Conservation (phyloP, 2,113 vertebrate species). For the Xiphophorus couchianus region DNA sequence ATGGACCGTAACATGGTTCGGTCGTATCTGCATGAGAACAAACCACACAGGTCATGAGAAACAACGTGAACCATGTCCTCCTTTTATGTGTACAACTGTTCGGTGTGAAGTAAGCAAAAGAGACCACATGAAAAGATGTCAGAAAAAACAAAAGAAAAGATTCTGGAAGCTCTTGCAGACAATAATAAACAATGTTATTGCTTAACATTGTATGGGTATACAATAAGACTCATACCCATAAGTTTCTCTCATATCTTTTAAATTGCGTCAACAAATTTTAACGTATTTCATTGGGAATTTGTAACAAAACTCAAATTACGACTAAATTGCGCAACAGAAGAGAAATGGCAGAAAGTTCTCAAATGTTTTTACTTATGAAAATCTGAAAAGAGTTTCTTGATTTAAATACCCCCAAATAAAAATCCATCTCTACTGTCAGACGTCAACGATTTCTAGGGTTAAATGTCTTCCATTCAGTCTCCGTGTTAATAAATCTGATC, state of each 20-base stretch:
- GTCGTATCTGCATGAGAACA: neutral
- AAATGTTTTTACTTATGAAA: neutral
- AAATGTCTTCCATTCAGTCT: no score
- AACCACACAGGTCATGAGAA: neutral
- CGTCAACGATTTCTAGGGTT: neutral
- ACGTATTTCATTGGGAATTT: neutral
- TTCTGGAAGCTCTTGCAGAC: neutral
- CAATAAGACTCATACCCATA: neutral
- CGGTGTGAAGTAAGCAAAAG: neutral
- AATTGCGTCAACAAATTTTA: neutral
- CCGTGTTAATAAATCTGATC: no score
- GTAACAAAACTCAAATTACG: neutral
- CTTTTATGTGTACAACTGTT: neutral
- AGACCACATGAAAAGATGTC: neutral
- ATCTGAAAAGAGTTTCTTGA: neutral
- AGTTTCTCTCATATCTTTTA: neutral
- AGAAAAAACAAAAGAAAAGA: neutral
- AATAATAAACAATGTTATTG: neutral
- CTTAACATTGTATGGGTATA: no score
- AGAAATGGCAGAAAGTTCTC: neutral
- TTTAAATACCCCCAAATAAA: neutral
- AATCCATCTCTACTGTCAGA: neutral
- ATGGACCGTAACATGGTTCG: neutral
- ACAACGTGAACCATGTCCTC: neutral
- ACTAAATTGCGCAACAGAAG: neutral